A percentile compares a stretch with the other conserved stretches of the same genome.
Conservation (phyloP, 1,140 invertebrate species). For the Drosophila biarmipes region DNA sequence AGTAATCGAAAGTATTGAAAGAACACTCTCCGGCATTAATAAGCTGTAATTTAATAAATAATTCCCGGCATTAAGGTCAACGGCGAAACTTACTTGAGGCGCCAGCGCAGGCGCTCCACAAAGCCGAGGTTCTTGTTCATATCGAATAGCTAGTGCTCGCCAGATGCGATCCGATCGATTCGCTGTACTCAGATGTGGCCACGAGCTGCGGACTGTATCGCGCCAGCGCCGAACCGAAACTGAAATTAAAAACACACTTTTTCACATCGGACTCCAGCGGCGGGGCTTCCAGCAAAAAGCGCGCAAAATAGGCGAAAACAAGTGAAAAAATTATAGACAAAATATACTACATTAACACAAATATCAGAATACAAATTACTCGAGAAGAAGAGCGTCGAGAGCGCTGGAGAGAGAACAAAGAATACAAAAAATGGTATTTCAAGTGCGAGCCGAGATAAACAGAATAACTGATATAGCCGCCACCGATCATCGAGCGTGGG, state of each 20-base stretch:
- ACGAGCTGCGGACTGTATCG: conserved; percentile 65
- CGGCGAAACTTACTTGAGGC: conserved; percentile 71
- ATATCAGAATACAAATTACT: conserved; percentile 73
- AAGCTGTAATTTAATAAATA: conserved; percentile 46
- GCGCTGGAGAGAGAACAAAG: conserved; percentile 38
- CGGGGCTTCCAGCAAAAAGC: conserved; percentile 32
- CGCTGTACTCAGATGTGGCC: neutral
- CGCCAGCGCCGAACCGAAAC: conserved; percentile 70
- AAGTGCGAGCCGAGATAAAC: conserved; percentile 57
- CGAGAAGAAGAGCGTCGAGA: conserved; percentile 38
- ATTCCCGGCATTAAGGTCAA: conserved; percentile 45
- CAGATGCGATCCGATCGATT: conserved; percentile 27
- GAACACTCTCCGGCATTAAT: conserved; percentile 27
- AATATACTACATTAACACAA: conserved; percentile 64
- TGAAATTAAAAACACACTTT: conserved; percentile 68
- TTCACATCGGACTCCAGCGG: conserved; percentile 56
- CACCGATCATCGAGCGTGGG: conserved; percentile 36
- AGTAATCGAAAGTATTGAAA: conserved; percentile 15
- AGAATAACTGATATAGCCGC: conserved; percentile 21
- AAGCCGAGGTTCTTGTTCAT: conserved; percentile 77
- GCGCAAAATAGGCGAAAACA: conserved; percentile 44
- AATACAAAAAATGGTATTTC: conserved; percentile 49
- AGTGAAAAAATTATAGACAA: conserved; percentile 42
- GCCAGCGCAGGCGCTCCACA: conserved; percentile 75
- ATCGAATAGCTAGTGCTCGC: conserved; percentile 25